Conservation (phyloP, 1,140 invertebrate genomes). For the Caenorhabditis briggsae region DNA sequence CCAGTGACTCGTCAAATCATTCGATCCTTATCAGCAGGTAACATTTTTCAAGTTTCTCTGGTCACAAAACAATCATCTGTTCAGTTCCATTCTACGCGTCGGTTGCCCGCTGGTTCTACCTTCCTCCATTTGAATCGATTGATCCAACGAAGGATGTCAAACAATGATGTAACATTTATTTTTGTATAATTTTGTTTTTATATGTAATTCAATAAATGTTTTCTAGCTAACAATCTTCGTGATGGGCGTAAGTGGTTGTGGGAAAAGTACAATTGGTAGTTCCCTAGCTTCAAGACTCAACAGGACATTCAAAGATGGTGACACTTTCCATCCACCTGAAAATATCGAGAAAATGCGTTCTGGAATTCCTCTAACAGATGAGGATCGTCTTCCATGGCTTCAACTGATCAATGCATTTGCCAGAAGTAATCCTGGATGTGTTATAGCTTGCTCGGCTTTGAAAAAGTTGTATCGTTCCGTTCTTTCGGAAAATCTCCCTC, state of each 20-base stretch:
- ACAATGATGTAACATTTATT: slow-evolving; percentile 20
- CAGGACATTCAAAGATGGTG: slow-evolving; percentile 15
- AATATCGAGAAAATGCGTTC: slow-evolving; percentile 2
- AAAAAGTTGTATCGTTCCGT: slow-evolving; percentile 25
- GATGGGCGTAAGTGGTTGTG: slow-evolving; percentile 37
- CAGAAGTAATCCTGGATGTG: neutral
- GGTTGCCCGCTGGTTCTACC: slow-evolving; percentile 26
- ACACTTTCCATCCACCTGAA: neutral
- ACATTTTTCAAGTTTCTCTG: neutral
- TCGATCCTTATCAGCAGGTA: slow-evolving; percentile 52
- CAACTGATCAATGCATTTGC: neutral
- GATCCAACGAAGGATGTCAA: slow-evolving; percentile 27
- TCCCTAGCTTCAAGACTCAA: neutral
- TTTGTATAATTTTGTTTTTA: neutral
- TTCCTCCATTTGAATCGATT: slow-evolving; percentile 41
- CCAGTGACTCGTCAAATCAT: slow-evolving; percentile 35
- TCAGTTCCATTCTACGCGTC: slow-evolving; percentile 46
- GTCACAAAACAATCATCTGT: neutral
- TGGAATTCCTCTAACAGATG: neutral
- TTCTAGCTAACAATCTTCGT: slow-evolving; percentile 5
- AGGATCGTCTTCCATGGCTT: slow-evolving; percentile 28
- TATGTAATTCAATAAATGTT: too few relatives aligned
- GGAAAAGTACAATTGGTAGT: slow-evolving; percentile 9
- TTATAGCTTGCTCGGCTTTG: slow-evolving; percentile 19
- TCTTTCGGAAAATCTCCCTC: neutral